These are phyloP conservation scores for Pseudoips prasinana DNA, from an alignment of 2,888 invertebrate genomes.

Conservation along the genomic window DNA sequence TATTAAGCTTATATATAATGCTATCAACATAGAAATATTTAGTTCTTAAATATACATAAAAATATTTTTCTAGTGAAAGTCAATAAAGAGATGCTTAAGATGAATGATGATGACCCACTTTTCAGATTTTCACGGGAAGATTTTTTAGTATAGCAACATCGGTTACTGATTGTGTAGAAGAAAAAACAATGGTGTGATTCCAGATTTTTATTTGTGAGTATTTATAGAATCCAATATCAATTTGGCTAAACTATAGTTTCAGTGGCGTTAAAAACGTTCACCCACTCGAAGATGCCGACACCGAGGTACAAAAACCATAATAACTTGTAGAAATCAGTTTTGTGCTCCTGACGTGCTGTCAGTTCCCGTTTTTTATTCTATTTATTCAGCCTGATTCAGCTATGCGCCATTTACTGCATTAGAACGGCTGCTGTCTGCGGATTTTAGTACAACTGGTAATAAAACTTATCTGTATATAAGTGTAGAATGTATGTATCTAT, in stretches of 20 bases:
- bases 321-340: conserved; percentile 45
- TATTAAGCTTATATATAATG: no score
- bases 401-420: conserved; percentile 79
- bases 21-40: no score
- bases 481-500: conserved; percentile 50
- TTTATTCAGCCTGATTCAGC: conserved; percentile 75
- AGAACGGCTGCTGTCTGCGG: conserved; percentile 62
- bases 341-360: conserved; percentile 71
- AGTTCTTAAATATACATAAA: no score
- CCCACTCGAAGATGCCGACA: conserved; percentile 47
- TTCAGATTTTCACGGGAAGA: conserved; percentile 32
- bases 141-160: conserved; percentile 64
- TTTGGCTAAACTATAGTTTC: conserved; percentile 61
- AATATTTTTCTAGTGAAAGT: no score
- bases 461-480: conserved; percentile 46
- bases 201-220: conserved; percentile 83
- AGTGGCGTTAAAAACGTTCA: conserved; percentile 53
- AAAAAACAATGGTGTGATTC: conserved; percentile 83
- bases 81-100: no score
- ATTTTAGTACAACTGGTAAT: conserved; percentile 61
- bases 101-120: conserved; percentile 61
- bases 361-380: conserved; percentile 73
- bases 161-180: conserved; percentile 76
- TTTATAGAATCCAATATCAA: conserved; percentile 77
- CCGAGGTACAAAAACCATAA: conserved; percentile 53